Evolutionary conservation across 1,140 invertebrate species (phyloP).

Genomic region (Bombus fervidus): DNA sequence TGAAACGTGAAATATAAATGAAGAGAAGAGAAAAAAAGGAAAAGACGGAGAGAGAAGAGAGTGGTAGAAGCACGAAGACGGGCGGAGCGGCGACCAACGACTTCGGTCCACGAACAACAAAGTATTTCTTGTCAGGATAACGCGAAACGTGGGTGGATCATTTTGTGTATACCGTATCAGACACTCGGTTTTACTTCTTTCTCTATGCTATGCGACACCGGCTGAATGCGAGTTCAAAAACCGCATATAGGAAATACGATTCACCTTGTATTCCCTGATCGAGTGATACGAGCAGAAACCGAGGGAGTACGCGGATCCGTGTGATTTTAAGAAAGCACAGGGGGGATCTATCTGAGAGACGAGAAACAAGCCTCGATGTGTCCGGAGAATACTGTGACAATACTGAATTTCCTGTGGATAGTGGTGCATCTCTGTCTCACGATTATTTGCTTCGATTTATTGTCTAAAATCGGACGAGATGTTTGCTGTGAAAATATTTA

Average conservation of each 20-base stretch:
- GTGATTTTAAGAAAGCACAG: constrained; percentile 30
- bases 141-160: constrained; percentile 53
- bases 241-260: constrained; percentile 52
- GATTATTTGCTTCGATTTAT: not conserved
- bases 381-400: constrained; percentile 15
- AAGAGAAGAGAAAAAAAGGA: not conserved
- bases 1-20: constrained; percentile 60
- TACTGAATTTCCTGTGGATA: not conserved
- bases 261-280: constrained; percentile 47
- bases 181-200: constrained; percentile 6
- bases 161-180: constrained; percentile 43
- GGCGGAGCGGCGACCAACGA: constrained; percentile 34
- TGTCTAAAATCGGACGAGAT: not conserved
- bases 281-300: constrained; percentile 31
- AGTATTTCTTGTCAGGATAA: constrained; percentile 51
- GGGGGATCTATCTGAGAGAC: not conserved
- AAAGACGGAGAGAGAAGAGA: not conserved
- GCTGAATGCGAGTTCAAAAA: constrained; percentile 34
- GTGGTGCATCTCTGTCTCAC: not conserved
- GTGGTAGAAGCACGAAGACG: not conserved
- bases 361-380: not conserved
- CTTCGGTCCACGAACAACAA: constrained; percentile 24
- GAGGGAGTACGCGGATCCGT: constrained; percentile 18
- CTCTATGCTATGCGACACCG: not conserved
- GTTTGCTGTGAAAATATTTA: not conserved